These are phyloP conservation scores for Artibeus lituratus DNA, from an alignment of 2,797 vertebrate species.

Conservation along the genomic window DNA sequence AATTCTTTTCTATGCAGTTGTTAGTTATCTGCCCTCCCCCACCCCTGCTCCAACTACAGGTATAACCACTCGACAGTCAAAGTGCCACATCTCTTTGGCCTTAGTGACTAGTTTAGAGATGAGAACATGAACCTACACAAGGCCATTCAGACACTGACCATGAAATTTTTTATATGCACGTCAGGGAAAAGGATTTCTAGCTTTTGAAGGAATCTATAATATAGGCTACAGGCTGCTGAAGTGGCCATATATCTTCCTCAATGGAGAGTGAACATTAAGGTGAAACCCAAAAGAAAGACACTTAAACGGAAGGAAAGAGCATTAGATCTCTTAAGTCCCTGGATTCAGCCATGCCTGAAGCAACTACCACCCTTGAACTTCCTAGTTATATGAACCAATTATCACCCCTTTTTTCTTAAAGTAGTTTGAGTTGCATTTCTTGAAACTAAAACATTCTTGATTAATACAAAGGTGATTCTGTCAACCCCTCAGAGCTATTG, in stretches of 20 bases:
- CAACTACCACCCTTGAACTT: not conserved
- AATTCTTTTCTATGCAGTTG: not conserved
- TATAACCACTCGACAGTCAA: not conserved
- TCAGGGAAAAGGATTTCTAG: not conserved
- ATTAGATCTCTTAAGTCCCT: not conserved
- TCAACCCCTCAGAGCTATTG: not conserved
- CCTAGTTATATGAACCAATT: not conserved
- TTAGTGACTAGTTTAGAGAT: not conserved
- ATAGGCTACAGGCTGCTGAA: not conserved
- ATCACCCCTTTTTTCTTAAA: not conserved
- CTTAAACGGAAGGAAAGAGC: not conserved
- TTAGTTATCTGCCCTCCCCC: not conserved
- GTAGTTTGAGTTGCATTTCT: not conserved
- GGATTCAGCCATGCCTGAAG: not conserved
- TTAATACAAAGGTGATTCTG: not conserved
- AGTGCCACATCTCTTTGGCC: not conserved
- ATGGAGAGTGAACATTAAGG: not conserved
- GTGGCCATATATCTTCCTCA: not conserved
- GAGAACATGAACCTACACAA: not conserved
- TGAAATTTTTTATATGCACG: not conserved
- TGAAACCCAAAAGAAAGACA: not conserved
- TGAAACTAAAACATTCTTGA: slow-evolving; percentile 1
- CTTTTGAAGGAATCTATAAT: not conserved
- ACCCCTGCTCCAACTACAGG: not conserved
- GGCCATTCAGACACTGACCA: not conserved